A percentile compares a stretch with the other conserved stretches of the same genome.
These are phyloP conservation scores for Enteromius viviparus DNA, from an alignment of 2,797 vertebrate genomes.

Conservation along the genomic window DNA sequence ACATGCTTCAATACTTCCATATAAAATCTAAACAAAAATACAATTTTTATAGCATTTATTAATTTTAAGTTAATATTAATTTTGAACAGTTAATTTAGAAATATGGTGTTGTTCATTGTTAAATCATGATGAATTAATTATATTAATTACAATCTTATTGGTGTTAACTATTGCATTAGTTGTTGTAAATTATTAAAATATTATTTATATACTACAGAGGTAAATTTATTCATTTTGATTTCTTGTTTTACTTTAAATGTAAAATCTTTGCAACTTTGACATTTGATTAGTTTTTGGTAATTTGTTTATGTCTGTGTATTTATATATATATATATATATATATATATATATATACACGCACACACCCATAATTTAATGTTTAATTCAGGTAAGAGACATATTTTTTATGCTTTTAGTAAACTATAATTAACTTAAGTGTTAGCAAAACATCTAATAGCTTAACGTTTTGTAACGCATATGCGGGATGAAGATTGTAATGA, in stretches of 20 bases:
- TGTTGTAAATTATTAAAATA: neutral
- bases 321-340: neutral
- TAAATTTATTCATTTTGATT: neutral
- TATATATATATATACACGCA: neutral
- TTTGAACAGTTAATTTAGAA: neutral
- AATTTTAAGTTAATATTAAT: neutral
- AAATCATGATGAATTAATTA: neutral
- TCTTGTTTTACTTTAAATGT: neutral
- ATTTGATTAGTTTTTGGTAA: neutral
- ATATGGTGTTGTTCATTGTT: neutral
- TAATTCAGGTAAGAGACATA: neutral
- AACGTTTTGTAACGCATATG: neutral
- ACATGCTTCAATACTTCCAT: neutral
- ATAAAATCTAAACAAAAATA: neutral
- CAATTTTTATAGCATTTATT: neutral
- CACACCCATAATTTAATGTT: neutral
- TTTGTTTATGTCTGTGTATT: neutral
- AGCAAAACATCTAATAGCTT: neutral
- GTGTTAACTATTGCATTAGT: too few relatives aligned
- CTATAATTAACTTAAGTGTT: neutral
- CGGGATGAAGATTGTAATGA: neutral
- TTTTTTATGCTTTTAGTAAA: neutral
- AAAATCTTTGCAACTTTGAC: neutral
- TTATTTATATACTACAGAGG: neutral
- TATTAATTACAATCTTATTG: neutral